Conservation (phyloP, 2,113 vertebrate species). For the Rhinichthys klamathensis region DNA sequence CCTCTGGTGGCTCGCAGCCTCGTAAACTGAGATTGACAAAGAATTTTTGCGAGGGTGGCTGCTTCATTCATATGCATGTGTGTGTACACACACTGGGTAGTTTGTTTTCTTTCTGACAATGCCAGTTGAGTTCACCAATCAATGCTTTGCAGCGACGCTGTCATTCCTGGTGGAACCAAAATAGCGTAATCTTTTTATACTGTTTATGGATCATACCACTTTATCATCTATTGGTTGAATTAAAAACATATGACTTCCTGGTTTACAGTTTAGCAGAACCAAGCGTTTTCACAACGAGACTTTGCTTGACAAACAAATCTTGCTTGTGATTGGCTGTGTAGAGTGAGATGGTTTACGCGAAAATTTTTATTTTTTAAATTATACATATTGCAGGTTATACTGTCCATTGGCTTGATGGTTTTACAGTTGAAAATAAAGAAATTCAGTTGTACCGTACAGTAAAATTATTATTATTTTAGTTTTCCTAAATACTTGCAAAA, state of each 20-base stretch:
- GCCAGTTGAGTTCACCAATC: slow-evolving; percentile 15
- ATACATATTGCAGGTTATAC: not conserved
- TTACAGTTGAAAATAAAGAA: not conserved
- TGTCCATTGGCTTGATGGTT: not conserved
- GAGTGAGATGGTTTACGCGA: not conserved
- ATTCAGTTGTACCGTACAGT: not conserved
- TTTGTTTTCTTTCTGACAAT: slow-evolving; percentile 38
- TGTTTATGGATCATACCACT: not conserved
- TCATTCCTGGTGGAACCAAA: not conserved
- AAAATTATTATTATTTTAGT: not conserved
- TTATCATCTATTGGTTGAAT: not conserved
- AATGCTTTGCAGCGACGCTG: not conserved
- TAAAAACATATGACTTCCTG: not conserved
- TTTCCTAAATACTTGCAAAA: not conserved
- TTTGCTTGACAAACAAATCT: not conserved
- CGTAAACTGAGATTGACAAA: slow-evolving; percentile 39
- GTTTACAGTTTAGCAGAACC: not conserved
- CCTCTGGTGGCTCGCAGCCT: slow-evolving; percentile 15
- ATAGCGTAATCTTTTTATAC: not conserved
- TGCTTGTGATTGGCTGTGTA: slow-evolving; percentile 18
- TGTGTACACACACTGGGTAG: slow-evolving; percentile 4
- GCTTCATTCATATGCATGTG: slow-evolving; percentile 58
- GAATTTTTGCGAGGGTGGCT: slow-evolving; percentile 7
- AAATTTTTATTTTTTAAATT: not conserved
- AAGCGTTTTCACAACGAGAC: not conserved